These are phyloP conservation scores for Polyodon spathula DNA, from an alignment of 2,113 vertebrate genomes.

Conservation along the genomic window DNA sequence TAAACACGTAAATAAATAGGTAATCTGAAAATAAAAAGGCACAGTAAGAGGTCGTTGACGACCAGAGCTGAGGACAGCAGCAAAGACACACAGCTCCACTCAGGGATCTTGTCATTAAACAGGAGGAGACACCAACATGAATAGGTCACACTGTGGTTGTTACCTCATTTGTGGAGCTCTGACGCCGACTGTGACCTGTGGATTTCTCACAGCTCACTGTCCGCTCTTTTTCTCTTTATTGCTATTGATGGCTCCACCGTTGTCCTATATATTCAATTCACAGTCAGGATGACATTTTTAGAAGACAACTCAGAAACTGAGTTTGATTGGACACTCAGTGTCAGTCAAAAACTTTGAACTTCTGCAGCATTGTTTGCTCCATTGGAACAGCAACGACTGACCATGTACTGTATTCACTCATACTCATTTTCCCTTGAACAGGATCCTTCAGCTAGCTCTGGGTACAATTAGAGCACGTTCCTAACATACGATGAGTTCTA, in stretches of 20 bases:
- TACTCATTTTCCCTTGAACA: no score
- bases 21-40: background rate
- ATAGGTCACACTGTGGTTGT: background rate
- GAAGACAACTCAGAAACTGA: background rate
- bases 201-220: background rate
- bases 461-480: no score
- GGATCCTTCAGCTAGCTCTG: no score
- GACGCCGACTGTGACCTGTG: background rate
- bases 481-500: no score
- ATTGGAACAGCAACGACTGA: background rate
- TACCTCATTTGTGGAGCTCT: background rate
- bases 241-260: background rate
- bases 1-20: no score
- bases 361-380: background rate
- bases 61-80: background rate
- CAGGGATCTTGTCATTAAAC: background rate
- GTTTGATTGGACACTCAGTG: background rate
- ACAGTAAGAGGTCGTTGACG: background rate
- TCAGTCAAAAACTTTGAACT: constrained; percentile 5
- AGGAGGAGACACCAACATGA: constrained; percentile 3
- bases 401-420: background rate
- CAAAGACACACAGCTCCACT: background rate
- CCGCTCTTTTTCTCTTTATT: background rate
- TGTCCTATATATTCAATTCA: background rate
- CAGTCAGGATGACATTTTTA: background rate